Evolutionary conservation across 2,113 vertebrate species (phyloP).

Genomic region (Cyprinus carpio): DNA sequence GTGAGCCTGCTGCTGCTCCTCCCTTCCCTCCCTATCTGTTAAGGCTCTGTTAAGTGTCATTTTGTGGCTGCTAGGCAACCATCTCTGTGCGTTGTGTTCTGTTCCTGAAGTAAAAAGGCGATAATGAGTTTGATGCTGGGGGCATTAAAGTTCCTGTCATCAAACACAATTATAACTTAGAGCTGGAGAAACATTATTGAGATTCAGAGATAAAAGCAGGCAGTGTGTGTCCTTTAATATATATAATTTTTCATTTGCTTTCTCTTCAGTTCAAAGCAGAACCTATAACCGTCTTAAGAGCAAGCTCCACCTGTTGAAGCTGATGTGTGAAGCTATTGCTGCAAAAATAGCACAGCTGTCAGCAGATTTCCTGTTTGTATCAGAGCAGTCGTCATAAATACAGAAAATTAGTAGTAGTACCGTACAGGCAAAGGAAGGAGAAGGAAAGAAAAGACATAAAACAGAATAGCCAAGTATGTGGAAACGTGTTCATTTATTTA

Average conservation of each 20-base stretch:
- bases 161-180: constrained; percentile 57
- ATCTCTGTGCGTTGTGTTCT: constrained; percentile 52
- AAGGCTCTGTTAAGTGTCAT: constrained; percentile 57
- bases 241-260: neutral
- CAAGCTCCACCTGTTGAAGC: neutral
- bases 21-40: constrained; percentile 52
- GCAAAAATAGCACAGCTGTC: constrained; percentile 13
- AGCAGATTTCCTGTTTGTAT: constrained; percentile 30
- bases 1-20: constrained; percentile 1
- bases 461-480: neutral
- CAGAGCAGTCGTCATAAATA: neutral
- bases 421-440: neutral
- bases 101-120: constrained; percentile 61
- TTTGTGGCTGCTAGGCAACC: constrained; percentile 72
- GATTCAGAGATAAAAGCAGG: constrained; percentile 18
- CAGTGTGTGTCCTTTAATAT: neutral
- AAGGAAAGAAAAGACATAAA: neutral
- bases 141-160: constrained; percentile 54
- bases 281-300: neutral
- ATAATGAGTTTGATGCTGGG: constrained; percentile 66
- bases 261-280: neutral
- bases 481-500: neutral
- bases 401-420: neutral
- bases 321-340: neutral
- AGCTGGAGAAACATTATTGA: constrained; percentile 44